A percentile compares a stretch with the other conserved stretches of the same genome.
phyloP scores from a whole-genome alignment of 37 sponge, comb jelly and placozoan genomes.

The Corticium candelabrum region DNA sequence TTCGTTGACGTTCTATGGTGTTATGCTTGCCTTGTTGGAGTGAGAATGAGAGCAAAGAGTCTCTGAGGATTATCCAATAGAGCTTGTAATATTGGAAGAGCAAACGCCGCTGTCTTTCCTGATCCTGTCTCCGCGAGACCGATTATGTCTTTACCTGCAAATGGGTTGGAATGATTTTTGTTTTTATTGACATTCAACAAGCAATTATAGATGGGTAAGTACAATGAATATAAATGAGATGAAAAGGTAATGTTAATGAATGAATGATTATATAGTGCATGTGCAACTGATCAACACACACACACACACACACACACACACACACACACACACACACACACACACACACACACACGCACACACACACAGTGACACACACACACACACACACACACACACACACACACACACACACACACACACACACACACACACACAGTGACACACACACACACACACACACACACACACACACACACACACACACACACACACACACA shows the following conservation, averaged over 20 bases:
- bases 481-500: no score
- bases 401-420: no score
- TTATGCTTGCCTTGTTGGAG: conserved; percentile 72
- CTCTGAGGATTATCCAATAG: conserved; percentile 75
- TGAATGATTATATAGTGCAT: no score
- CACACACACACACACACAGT: no score
- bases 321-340: no score
- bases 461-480: no score
- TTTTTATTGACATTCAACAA: not conserved
- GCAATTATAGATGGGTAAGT: not conserved
- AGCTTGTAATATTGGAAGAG: conserved; percentile 85
- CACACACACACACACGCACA: no score
- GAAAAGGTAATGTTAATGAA: not conserved
- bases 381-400: no score
- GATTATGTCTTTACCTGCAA: conserved; percentile 76
- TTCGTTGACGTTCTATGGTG: not conserved
- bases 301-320: no score
- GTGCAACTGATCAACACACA: no score
- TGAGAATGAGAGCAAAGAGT: conserved; percentile 90
- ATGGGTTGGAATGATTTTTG: not conserved
- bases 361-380: no score
- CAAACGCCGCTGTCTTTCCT: conserved; percentile 96
- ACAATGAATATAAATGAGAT: not conserved
- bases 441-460: no score
- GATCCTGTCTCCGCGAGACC: conserved; percentile 98